phyloP scores from a whole-genome alignment of 2,888 invertebrate species.

The Ellobium chinense region DNA sequence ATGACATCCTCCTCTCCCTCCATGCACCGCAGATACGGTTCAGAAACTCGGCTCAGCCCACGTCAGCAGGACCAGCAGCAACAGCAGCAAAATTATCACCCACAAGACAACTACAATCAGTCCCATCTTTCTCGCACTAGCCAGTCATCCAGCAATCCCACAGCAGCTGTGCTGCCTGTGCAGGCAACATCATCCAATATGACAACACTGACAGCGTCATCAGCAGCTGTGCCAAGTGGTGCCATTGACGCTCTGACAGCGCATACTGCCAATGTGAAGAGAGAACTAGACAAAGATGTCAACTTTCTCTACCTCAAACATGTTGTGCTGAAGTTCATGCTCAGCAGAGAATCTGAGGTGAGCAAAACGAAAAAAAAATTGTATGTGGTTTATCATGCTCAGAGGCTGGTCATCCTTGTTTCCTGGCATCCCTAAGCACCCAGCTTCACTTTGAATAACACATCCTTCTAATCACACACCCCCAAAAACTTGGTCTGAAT shows the following conservation, averaged over 20 bases:
- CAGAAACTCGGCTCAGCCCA: constrained; percentile 3
- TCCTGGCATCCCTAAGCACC: too few relatives aligned
- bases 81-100: background rate
- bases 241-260: constrained; percentile 41
- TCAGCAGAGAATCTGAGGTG: constrained; percentile 89
- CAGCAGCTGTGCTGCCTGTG: background rate
- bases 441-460: too few relatives aligned
- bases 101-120: constrained; percentile 10
- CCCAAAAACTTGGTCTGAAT: too few relatives aligned
- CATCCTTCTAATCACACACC: too few relatives aligned
- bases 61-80: background rate
- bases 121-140: background rate
- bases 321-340: constrained; percentile 93
- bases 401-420: too few relatives aligned
- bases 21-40: constrained; percentile 17
- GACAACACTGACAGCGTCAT: background rate
- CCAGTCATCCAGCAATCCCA: background rate
- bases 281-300: constrained; percentile 82
- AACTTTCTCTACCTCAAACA: constrained; percentile 94
- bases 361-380: too few relatives aligned
- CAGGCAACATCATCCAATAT: background rate
- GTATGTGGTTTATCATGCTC: too few relatives aligned
- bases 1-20: constrained; percentile 25
- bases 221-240: constrained; percentile 32
- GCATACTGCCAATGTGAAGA: constrained; percentile 31